A percentile compares a stretch with the other conserved stretches of the same genome.
phyloP scores from a whole-genome alignment of 2,888 invertebrate species.

The Hedychridium roseum region DNA sequence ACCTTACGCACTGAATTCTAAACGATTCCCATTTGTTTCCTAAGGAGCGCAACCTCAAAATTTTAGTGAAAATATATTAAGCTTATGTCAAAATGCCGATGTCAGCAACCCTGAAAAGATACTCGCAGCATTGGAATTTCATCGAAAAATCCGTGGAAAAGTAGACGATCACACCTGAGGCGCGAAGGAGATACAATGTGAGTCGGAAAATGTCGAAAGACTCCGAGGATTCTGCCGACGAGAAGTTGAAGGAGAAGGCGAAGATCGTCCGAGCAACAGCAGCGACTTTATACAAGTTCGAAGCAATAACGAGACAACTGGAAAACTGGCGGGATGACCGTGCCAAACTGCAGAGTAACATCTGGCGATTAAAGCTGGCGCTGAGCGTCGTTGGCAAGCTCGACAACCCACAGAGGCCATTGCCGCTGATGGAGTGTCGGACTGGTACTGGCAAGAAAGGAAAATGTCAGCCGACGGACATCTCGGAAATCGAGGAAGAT shows the following conservation, averaged over 20 bases:
- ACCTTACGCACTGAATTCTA: too few species aligned
- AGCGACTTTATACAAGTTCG: constrained; percentile 24
- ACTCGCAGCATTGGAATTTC: too few species aligned
- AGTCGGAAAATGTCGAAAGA: too few species aligned
- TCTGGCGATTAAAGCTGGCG: constrained; percentile 28
- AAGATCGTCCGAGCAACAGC: constrained; percentile 27
- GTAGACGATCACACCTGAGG: too few species aligned
- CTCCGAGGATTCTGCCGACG: background rate
- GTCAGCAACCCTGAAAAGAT: too few species aligned
- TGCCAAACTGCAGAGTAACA: constrained; percentile 28
- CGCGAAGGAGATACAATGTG: too few species aligned
- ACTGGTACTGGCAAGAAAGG: constrained; percentile 24
- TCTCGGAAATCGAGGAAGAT: constrained; percentile 21
- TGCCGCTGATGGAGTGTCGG: constrained; percentile 32
- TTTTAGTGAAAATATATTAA: too few species aligned
- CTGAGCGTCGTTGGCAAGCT: constrained; percentile 18
- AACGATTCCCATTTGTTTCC: too few species aligned
- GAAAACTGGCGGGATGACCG: constrained; percentile 32
- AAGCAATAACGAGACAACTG: constrained; percentile 28
- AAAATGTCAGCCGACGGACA: constrained; percentile 20
- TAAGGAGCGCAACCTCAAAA: too few species aligned
- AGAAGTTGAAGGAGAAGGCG: constrained; percentile 21
- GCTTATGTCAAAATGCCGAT: too few species aligned
- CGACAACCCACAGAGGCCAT: constrained; percentile 14
- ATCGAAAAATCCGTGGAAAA: too few species aligned